phyloP scores from a whole-genome alignment of 1,140 invertebrate genomes.

The Heliconius hewitsoni region DNA sequence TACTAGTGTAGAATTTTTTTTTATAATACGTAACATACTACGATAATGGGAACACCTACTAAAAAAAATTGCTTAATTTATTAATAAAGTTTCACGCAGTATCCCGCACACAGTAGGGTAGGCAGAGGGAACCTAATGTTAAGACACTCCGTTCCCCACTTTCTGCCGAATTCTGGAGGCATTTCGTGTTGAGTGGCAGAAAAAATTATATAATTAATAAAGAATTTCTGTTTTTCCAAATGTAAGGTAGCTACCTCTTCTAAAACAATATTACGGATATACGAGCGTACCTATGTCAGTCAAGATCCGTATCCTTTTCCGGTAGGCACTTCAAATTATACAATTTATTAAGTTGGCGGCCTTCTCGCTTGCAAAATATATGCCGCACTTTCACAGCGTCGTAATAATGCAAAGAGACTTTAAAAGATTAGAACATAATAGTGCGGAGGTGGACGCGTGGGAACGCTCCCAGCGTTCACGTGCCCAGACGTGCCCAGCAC shows the following conservation, averaged over 20 bases:
- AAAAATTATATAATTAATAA: too few relatives aligned
- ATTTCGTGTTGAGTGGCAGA: too few relatives aligned
- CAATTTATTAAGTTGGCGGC: conserved; percentile 46
- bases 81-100: too few relatives aligned
- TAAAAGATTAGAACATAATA: conserved; percentile 78
- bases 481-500: conserved; percentile 64
- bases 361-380: conserved; percentile 67
- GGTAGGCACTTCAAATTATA: conserved; percentile 13
- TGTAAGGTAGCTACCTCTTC: neutral
- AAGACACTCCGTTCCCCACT: too few relatives aligned
- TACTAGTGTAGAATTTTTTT: neutral
- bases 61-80: too few relatives aligned
- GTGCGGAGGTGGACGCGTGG: conserved; percentile 77
- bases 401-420: conserved; percentile 75
- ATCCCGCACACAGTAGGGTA: too few relatives aligned
- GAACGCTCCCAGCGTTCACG: conserved; percentile 78
- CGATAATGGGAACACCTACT: too few relatives aligned
- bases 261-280: conserved; percentile 11
- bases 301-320: conserved; percentile 39
- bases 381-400: conserved; percentile 72
- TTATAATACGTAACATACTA: too few relatives aligned
- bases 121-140: too few relatives aligned
- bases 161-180: too few relatives aligned
- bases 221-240: too few relatives aligned
- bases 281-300: neutral